Percentiles rank a stretch among this genome's conserved stretches.
Evolutionary conservation across 2,113 vertebrate genomes (phyloP).

Genomic region (Eretmochelys imbricata): DNA sequence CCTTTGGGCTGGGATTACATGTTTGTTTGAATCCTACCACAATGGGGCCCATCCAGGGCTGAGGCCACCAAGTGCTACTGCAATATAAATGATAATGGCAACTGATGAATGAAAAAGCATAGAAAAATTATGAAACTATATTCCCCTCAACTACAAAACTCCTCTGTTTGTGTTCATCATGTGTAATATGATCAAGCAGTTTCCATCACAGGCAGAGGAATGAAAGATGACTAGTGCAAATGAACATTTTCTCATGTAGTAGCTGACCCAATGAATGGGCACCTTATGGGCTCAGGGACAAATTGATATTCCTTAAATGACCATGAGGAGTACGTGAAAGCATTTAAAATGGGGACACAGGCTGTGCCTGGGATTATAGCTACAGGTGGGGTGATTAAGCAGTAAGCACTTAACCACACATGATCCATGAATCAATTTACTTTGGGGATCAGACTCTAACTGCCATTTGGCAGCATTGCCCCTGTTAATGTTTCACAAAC

Average conservation of each 20-base stretch:
- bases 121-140: neutral
- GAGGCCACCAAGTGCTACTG: neutral
- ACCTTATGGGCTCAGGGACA: conserved; percentile 4
- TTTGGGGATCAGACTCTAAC: conserved; percentile 41
- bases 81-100: neutral
- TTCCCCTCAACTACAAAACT: neutral
- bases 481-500: conserved; percentile 31
- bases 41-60: too few species aligned
- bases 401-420: conserved; percentile 46
- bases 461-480: conserved; percentile 45
- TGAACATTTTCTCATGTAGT: neutral
- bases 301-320: conserved; percentile 31
- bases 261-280: conserved; percentile 35
- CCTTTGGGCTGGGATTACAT: neutral
- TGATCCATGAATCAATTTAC: conserved; percentile 45
- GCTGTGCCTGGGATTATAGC: neutral
- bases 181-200: conserved; percentile 45
- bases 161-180: conserved; percentile 28
- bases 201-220: neutral
- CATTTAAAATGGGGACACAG: neutral
- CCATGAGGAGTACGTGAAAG: neutral
- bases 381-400: conserved; percentile 40
- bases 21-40: too few species aligned
- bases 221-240: conserved; percentile 15
- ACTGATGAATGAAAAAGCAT: neutral